Percentiles rank a stretch among this genome's conserved stretches.
phyloP scores from a whole-genome alignment of 2,113 vertebrate species.

The Ammodytes dubius region DNA sequence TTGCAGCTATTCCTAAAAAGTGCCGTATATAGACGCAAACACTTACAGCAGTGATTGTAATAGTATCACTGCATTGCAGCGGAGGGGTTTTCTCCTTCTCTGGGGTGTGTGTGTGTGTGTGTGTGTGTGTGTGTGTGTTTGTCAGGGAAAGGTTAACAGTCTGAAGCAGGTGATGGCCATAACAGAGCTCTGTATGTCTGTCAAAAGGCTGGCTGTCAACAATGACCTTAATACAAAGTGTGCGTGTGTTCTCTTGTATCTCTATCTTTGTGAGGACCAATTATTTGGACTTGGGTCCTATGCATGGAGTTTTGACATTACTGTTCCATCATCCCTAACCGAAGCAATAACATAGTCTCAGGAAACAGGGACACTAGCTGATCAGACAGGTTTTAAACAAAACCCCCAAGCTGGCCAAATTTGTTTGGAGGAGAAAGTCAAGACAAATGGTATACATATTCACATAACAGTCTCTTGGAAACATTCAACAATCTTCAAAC shows the following conservation, averaged over 20 bases:
- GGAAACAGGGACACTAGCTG: not conserved
- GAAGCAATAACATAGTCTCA: not conserved
- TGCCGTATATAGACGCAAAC: constrained; percentile 2
- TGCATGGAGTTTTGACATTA: not conserved
- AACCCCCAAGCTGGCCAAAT: not conserved
- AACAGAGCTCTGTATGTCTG: not conserved
- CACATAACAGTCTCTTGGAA: not conserved
- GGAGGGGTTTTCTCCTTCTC: not conserved
- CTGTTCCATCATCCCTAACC: too few relatives aligned
- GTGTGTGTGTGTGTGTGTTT: not conserved
- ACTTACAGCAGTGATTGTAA: not conserved
- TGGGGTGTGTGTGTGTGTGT: not conserved
- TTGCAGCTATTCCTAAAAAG: constrained; percentile 15
- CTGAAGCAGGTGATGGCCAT: constrained; percentile 44
- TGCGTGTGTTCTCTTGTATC: not conserved
- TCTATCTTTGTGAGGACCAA: not conserved
- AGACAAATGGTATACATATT: not conserved
- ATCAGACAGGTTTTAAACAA: not conserved
- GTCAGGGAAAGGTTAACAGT: constrained; percentile 37
- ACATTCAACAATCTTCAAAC: not conserved
- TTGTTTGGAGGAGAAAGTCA: not conserved
- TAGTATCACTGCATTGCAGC: constrained; percentile 36
- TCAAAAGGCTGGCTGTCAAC: constrained; percentile 16
- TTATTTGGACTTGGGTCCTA: not conserved
- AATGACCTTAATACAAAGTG: constrained; percentile 21